A percentile compares a stretch with the other conserved stretches of the same genome.
Evolutionary conservation across 2,888 invertebrate species (phyloP).

Genomic region (Cephonodes hylas): DNA sequence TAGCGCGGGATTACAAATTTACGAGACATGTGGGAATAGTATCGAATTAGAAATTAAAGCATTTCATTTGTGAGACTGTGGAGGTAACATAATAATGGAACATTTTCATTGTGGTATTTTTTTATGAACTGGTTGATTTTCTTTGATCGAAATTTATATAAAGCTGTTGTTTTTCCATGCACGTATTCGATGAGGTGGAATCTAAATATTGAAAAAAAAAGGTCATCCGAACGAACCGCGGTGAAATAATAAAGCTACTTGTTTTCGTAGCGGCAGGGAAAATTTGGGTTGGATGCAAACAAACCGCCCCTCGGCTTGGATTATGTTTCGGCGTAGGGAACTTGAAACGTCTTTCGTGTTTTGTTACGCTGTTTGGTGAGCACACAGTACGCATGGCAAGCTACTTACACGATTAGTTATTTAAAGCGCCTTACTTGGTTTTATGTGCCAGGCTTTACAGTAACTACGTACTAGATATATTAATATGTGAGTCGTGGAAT

Average conservation of each 20-base stretch:
- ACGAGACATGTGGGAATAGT: not conserved
- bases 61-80: not conserved
- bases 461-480: no score
- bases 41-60: not conserved
- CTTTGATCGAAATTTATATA: not conserved
- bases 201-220: slow-evolving; percentile 1
- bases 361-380: slow-evolving; percentile 3
- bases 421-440: no score
- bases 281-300: slow-evolving; percentile 49
- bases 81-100: no score
- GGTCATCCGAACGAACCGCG: slow-evolving; percentile 40
- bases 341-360: slow-evolving; percentile 28
- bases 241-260: slow-evolving; percentile 59
- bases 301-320: slow-evolving; percentile 48
- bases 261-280: slow-evolving; percentile 47
- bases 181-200: not conserved
- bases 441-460: no score
- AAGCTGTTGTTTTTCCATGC: not conserved
- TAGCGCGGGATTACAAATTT: not conserved
- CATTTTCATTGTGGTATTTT: not conserved
- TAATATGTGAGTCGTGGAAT: no score
- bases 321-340: slow-evolving; percentile 48
- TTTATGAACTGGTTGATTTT: not conserved
- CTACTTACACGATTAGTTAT: not conserved
- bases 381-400: not conserved